Conservation (phyloP, 2,113 vertebrate species). For the Scartelaos histophorus region DNA sequence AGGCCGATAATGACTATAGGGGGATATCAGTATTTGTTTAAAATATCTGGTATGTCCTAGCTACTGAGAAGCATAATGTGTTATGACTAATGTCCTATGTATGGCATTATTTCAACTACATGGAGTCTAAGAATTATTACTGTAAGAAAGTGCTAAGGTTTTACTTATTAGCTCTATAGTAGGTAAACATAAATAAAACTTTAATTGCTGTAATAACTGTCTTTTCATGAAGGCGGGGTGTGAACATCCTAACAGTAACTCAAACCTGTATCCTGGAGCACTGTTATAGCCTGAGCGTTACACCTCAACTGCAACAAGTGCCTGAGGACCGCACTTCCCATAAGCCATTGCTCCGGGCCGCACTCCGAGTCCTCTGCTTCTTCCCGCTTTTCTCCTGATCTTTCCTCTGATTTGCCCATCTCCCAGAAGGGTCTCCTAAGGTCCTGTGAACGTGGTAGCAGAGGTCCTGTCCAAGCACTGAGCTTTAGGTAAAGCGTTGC, state of each 20-base stretch:
- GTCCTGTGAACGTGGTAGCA: conserved; percentile 41
- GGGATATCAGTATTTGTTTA: neutral
- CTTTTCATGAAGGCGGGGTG: neutral
- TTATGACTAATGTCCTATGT: too few relatives aligned
- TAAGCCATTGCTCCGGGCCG: conserved; percentile 61
- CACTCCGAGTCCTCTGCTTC: neutral
- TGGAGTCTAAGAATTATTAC: too few relatives aligned
- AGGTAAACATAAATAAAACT: too few relatives aligned
- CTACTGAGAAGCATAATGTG: neutral
- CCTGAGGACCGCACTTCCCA: conserved; percentile 85
- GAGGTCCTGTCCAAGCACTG: conserved; percentile 32
- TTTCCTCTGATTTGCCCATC: conserved; percentile 17
- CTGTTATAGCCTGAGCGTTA: conserved; percentile 87
- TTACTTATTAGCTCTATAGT: too few relatives aligned
- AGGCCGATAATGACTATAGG: neutral
- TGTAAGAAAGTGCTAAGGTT: too few relatives aligned
- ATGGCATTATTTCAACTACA: too few relatives aligned
- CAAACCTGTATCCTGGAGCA: conserved; percentile 72
- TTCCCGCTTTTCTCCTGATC: conserved; percentile 11
- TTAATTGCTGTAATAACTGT: neutral
- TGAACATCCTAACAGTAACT: neutral
- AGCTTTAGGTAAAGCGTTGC: conserved; percentile 80
- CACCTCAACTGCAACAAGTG: conserved; percentile 90
- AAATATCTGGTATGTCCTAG: neutral
- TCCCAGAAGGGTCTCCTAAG: neutral